A percentile compares a stretch with the other conserved stretches of the same genome.
phyloP scores from a whole-genome alignment of 1,140 invertebrate species.

The Samia ricini region DNA sequence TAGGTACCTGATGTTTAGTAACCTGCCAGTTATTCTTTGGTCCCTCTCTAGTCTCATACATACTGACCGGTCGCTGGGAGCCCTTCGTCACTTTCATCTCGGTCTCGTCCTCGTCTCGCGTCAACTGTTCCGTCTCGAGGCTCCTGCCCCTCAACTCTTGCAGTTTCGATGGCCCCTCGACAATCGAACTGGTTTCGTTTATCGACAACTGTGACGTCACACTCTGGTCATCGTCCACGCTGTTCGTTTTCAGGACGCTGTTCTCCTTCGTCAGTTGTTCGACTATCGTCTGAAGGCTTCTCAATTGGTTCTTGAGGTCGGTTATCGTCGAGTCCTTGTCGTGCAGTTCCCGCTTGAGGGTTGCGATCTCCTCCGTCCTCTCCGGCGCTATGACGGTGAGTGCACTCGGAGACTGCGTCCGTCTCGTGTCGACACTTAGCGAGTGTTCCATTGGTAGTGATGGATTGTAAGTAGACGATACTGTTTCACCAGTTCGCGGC shows the following conservation, averaged over 20 bases:
- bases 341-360: slow-evolving; percentile 62
- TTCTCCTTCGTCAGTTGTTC: slow-evolving; percentile 85
- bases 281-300: slow-evolving; percentile 79
- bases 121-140: slow-evolving; percentile 55
- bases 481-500: slow-evolving; percentile 56
- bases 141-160: slow-evolving; percentile 56
- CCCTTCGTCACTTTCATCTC: slow-evolving; percentile 44
- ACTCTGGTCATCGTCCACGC: slow-evolving; percentile 59
- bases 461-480: slow-evolving; percentile 64
- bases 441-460: slow-evolving; percentile 58
- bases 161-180: slow-evolving; percentile 34
- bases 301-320: slow-evolving; percentile 80
- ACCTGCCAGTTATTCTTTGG: slow-evolving; percentile 82
- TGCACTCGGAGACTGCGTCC: slow-evolving; percentile 32
- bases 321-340: slow-evolving; percentile 75
- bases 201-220: slow-evolving; percentile 51
- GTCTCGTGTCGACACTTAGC: slow-evolving; percentile 22
- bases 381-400: slow-evolving; percentile 13
- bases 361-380: slow-evolving; percentile 54
- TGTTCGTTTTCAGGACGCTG: slow-evolving; percentile 79
- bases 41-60: slow-evolving; percentile 90
- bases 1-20: slow-evolving; percentile 83
- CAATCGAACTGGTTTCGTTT: slow-evolving; percentile 48
- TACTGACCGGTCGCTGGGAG: slow-evolving; percentile 87
- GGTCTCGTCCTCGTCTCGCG: slow-evolving; percentile 29